These are phyloP conservation scores for Tupiocoris notatus DNA, from an alignment of 2,888 invertebrate species.

Conservation along the genomic window DNA sequence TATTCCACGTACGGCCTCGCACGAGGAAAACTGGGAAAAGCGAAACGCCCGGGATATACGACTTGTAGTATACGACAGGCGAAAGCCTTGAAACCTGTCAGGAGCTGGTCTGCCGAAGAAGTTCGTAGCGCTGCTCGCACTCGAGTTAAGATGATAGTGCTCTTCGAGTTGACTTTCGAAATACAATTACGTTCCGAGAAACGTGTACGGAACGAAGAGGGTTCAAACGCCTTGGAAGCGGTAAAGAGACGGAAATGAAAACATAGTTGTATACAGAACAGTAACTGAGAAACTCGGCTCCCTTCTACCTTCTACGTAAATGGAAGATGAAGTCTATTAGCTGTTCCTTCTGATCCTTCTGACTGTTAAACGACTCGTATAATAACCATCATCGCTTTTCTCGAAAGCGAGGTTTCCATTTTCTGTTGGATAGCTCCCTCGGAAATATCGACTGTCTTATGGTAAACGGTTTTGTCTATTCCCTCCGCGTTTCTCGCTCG, in stretches of 20 bases:
- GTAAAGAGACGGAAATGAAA: background rate
- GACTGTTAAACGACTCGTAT: background rate
- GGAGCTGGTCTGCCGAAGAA: background rate
- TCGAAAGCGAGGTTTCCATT: background rate
- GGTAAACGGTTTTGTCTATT: background rate
- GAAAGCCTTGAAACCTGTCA: background rate
- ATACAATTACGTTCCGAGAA: background rate
- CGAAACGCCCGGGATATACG: background rate
- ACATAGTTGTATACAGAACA: background rate
- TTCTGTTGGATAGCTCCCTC: background rate
- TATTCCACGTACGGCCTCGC: background rate
- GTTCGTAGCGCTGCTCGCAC: background rate
- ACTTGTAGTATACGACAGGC: too few species aligned
- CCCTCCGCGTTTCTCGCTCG: background rate
- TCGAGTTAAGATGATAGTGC: background rate
- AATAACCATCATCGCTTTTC: background rate
- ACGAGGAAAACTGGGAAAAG: background rate
- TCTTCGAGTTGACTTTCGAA: background rate
- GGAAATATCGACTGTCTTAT: background rate
- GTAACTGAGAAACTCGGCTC: background rate
- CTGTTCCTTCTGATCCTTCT: background rate
- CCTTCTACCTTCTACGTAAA: background rate
- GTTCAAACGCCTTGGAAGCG: background rate
- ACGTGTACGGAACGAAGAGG: background rate
- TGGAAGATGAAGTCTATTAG: background rate